Percentiles rank a stretch among this genome's conserved stretches.
These are phyloP conservation scores for Ooceraea biroi DNA, from an alignment of 1,140 invertebrate species.

Conservation along the genomic window DNA sequence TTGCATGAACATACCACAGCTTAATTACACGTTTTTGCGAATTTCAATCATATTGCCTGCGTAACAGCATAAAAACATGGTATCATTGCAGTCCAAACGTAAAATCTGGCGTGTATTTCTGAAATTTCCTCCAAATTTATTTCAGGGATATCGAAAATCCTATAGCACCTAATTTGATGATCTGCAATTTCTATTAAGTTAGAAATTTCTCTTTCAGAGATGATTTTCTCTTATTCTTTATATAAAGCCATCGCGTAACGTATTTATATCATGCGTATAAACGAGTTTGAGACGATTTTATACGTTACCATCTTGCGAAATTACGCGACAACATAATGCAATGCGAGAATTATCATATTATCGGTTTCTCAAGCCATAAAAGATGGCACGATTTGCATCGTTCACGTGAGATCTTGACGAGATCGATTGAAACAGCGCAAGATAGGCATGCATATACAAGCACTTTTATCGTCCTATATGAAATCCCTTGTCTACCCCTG, in stretches of 20 bases:
- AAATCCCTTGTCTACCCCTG: constrained; percentile 44
- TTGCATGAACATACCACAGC: not conserved
- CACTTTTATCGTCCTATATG: constrained; percentile 51
- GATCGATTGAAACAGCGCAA: constrained; percentile 47
- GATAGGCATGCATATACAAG: constrained; percentile 39
- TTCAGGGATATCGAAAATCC: too few relatives aligned
- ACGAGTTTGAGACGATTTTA: not conserved
- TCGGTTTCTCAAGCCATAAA: constrained; percentile 17
- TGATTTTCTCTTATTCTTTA: not conserved
- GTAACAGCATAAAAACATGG: not conserved
- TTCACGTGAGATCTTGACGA: constrained; percentile 21
- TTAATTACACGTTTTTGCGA: constrained; percentile 11
- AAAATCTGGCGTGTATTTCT: constrained; percentile 8
- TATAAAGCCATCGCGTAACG: not conserved
- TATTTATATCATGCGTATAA: not conserved
- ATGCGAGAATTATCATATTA: constrained; percentile 19
- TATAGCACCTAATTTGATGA: too few relatives aligned
- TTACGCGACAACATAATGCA: not conserved
- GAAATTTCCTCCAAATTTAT: too few relatives aligned
- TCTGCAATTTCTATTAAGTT: too few relatives aligned
- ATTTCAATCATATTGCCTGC: constrained; percentile 23
- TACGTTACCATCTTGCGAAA: not conserved
- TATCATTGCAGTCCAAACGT: not conserved
- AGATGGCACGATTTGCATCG: not conserved
- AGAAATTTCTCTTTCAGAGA: not conserved